A percentile compares a stretch with the other conserved stretches of the same genome.
Evolutionary conservation across 2,797 vertebrate genomes (phyloP).

Genomic region (Florisuga fusca): DNA sequence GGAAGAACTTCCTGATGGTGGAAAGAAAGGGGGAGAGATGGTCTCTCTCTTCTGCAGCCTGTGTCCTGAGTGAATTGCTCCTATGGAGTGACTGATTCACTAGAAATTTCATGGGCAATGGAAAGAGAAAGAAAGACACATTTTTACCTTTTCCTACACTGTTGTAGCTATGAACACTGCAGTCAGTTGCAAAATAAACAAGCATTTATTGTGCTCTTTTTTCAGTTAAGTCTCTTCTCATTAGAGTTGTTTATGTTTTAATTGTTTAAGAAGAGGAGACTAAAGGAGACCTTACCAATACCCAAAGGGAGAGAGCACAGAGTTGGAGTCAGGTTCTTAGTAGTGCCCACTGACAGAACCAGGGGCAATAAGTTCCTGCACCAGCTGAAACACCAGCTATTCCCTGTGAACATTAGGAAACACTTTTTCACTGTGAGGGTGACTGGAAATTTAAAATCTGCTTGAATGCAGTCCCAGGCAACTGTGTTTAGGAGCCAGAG

Average conservation of each 20-base stretch:
- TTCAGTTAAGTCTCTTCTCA: neutral
- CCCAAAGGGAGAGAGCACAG: neutral
- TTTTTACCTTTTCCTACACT: neutral
- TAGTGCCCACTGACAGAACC: neutral
- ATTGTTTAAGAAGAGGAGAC: neutral
- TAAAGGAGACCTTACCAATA: neutral
- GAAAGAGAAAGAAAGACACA: neutral
- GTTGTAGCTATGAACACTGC: neutral
- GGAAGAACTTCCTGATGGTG: neutral
- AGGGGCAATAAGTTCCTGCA: neutral
- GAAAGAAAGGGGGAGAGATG: neutral
- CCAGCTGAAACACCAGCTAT: neutral
- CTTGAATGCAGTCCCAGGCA: neutral
- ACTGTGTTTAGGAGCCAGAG: neutral
- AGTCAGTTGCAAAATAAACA: neutral
- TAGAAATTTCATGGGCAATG: neutral
- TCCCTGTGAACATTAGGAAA: neutral
- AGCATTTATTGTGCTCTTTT: neutral
- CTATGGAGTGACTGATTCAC: neutral
- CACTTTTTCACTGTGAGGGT: neutral
- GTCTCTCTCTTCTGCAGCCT: neutral
- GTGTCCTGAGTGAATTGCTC: neutral
- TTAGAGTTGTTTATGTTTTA: neutral
- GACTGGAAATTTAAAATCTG: neutral
- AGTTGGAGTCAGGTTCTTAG: neutral